Conservation (phyloP, 2,888 invertebrate genomes). For the Pristionchus mayeri region DNA sequence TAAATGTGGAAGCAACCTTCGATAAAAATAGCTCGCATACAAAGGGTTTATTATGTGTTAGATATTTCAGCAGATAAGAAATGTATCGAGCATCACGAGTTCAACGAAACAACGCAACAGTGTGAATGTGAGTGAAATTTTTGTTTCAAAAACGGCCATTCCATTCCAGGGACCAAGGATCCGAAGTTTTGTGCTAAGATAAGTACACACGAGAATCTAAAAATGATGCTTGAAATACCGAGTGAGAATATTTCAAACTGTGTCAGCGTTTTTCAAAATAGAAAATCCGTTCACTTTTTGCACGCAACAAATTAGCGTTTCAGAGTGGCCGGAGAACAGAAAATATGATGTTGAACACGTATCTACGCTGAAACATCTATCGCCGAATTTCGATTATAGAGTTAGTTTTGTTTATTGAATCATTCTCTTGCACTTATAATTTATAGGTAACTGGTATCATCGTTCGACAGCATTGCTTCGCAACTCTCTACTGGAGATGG, state of each 20-base stretch:
- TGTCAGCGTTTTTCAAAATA: no score
- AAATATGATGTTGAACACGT: no score
- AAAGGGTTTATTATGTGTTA: no score
- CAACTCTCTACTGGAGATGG: no score
- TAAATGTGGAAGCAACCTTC: background rate
- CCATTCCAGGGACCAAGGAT: background rate
- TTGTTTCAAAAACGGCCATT: background rate
- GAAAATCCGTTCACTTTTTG: no score
- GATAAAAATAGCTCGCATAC: background rate
- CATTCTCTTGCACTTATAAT: no score
- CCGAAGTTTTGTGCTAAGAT: background rate
- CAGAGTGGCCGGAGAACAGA: no score
- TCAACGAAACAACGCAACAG: background rate
- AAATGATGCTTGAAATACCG: background rate
- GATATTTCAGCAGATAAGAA: background rate
- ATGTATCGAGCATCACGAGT: slow-evolving; percentile 4
- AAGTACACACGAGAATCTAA: background rate
- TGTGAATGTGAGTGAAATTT: background rate
- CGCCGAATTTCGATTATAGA: no score
- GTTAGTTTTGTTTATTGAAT: no score
- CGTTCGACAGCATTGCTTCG: background rate
- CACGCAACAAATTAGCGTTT: no score
- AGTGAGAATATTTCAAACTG: background rate
- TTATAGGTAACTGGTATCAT: background rate
- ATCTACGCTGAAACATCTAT: no score